Evolutionary conservation across 2,888 invertebrate species (phyloP).

Genomic region (Fabriciana adippe): DNA sequence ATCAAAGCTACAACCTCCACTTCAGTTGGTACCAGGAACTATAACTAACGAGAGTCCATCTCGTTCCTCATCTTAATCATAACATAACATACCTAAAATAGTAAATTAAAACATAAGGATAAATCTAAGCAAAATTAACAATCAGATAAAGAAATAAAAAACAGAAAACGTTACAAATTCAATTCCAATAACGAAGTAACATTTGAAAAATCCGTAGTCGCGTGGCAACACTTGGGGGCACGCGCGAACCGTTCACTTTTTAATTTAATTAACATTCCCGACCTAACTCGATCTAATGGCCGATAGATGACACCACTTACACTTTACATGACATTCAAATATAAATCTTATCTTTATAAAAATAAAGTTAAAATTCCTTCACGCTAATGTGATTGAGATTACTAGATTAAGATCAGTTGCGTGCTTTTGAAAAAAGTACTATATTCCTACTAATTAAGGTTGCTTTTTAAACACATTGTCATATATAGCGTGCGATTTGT

Average conservation of each 20-base stretch:
- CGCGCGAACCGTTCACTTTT: conserved; percentile 68
- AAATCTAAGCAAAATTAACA: conserved; percentile 25
- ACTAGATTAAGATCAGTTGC: conserved; percentile 42
- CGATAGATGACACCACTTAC: conserved; percentile 46
- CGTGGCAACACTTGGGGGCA: conserved; percentile 70
- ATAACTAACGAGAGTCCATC: neutral
- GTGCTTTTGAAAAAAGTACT: neutral
- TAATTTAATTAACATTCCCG: conserved; percentile 80
- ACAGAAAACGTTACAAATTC: conserved; percentile 47
- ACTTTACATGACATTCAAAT: conserved; percentile 31
- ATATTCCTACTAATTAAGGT: neutral
- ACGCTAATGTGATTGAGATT: conserved; percentile 37
- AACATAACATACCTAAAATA: too few species aligned
- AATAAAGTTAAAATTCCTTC: conserved; percentile 40
- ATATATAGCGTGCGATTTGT: conserved; percentile 58
- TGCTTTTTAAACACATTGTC: conserved; percentile 4
- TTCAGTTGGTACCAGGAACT: neutral
- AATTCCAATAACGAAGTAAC: conserved; percentile 74
- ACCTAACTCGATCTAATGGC: conserved; percentile 53
- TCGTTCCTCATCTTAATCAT: too few species aligned
- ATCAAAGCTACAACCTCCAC: too few species aligned
- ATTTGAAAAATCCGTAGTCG: conserved; percentile 63
- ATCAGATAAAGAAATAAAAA: conserved; percentile 34
- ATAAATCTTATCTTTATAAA: conserved; percentile 38
- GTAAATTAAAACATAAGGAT: neutral